These are phyloP conservation scores for Saguinus imperator DNA, from an alignment of 2,113 vertebrate species.

Conservation along the genomic window DNA sequence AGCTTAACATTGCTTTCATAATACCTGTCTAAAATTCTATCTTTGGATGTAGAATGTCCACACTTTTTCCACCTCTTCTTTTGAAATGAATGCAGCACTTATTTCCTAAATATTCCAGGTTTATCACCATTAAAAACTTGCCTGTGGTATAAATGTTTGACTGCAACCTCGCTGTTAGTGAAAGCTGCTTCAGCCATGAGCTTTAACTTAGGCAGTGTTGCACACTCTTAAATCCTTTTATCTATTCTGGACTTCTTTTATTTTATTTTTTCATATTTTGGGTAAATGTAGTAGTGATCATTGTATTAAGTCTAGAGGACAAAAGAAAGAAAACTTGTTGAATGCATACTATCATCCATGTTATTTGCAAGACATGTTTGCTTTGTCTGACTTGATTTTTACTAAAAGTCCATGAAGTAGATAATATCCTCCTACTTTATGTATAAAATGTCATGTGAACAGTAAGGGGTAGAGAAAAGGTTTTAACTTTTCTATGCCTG, in stretches of 20 bases:
- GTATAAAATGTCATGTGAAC: background rate
- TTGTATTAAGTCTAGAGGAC: background rate
- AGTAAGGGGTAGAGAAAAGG: no score
- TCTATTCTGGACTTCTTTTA: background rate
- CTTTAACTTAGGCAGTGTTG: background rate
- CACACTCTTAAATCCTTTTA: background rate
- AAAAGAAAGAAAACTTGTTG: background rate
- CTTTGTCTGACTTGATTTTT: background rate
- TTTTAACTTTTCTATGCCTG: background rate
- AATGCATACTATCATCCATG: background rate
- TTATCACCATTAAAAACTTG: background rate
- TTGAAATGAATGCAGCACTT: background rate
- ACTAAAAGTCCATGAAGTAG: background rate
- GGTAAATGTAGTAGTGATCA: background rate
- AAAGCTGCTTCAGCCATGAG: background rate
- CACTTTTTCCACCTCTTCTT: background rate
- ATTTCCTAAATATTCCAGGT: background rate
- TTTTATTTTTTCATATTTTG: background rate
- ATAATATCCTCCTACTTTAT: background rate
- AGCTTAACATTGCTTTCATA: background rate
- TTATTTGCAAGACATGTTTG: background rate
- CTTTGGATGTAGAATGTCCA: background rate
- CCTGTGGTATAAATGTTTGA: background rate
- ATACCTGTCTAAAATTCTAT: background rate
- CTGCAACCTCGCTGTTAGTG: background rate